phyloP scores from a whole-genome alignment of 2,113 vertebrate genomes.

The Etheostoma spectabile region DNA sequence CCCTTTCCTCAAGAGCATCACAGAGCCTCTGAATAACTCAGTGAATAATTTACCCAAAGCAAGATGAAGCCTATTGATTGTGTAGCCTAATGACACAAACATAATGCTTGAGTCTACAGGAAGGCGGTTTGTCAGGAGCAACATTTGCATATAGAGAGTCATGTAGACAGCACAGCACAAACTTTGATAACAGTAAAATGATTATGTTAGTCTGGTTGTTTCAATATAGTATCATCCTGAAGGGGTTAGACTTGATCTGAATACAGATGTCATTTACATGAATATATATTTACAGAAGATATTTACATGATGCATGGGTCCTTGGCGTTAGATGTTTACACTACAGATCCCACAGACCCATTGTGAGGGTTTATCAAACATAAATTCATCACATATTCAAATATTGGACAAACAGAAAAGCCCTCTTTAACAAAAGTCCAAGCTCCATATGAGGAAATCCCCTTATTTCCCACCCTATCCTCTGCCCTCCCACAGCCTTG shows the following conservation, averaged over 20 bases:
- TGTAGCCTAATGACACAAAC: slow-evolving; percentile 10
- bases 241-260: slow-evolving; percentile 4
- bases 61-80: slow-evolving; percentile 37
- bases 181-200: slow-evolving; percentile 25
- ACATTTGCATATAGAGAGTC: slow-evolving; percentile 22
- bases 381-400: slow-evolving; percentile 24
- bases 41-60: slow-evolving; percentile 40
- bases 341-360: neutral
- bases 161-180: neutral
- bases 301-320: neutral
- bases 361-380: neutral
- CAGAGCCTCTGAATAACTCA: slow-evolving; percentile 50
- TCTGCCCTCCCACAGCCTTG: slow-evolving; percentile 81
- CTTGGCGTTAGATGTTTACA: neutral
- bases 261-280: neutral
- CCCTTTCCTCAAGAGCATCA: slow-evolving; percentile 28
- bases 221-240: neutral
- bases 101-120: neutral
- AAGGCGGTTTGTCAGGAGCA: neutral
- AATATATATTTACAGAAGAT: neutral
- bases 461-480: slow-evolving; percentile 74
- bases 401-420: slow-evolving; percentile 28
- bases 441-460: slow-evolving; percentile 81
- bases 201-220: neutral
- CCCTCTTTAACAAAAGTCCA: slow-evolving; percentile 57